Percentiles rank a stretch among this genome's conserved stretches.
phyloP scores from a whole-genome alignment of 2,888 invertebrate genomes.

The Willowsia nigromaculata region DNA sequence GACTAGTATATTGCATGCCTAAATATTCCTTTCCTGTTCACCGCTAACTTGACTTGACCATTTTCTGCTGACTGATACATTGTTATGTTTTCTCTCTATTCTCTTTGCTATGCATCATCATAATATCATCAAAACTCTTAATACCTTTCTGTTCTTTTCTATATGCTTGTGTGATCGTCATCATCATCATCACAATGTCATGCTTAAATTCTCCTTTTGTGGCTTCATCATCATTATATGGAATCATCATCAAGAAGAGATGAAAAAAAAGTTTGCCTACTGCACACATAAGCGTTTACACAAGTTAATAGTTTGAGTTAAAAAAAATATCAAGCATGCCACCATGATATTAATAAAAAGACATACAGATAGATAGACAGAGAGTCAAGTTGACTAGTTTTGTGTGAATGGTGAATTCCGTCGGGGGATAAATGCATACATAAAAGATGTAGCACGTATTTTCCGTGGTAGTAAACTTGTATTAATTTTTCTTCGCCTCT shows the following conservation, averaged over 20 bases:
- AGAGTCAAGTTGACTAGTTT: not conserved
- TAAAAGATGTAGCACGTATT: constrained; percentile 63
- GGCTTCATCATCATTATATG: constrained; percentile 24
- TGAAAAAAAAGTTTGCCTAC: not conserved
- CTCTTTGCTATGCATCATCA: not conserved
- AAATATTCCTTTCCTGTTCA: not conserved
- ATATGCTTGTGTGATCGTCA: not conserved
- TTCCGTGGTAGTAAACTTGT: constrained; percentile 15
- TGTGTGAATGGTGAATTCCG: not conserved
- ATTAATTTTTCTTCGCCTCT: not conserved
- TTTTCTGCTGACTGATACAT: too few relatives aligned
- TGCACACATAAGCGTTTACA: too few relatives aligned
- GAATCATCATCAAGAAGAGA: constrained; percentile 21
- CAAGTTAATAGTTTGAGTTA: not conserved
- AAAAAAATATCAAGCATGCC: not conserved
- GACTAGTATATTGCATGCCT: too few relatives aligned
- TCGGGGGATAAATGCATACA: constrained; percentile 14
- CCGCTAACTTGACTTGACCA: too few relatives aligned
- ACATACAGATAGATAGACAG: not conserved
- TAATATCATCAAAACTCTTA: not conserved
- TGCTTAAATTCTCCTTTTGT: constrained; percentile 47
- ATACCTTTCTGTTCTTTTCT: not conserved
- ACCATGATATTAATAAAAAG: not conserved
- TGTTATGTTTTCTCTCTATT: not conserved
- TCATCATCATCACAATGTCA: constrained; percentile 10